phyloP scores from a whole-genome alignment of 2,797 vertebrate genomes.

The Danio albolineatus region DNA sequence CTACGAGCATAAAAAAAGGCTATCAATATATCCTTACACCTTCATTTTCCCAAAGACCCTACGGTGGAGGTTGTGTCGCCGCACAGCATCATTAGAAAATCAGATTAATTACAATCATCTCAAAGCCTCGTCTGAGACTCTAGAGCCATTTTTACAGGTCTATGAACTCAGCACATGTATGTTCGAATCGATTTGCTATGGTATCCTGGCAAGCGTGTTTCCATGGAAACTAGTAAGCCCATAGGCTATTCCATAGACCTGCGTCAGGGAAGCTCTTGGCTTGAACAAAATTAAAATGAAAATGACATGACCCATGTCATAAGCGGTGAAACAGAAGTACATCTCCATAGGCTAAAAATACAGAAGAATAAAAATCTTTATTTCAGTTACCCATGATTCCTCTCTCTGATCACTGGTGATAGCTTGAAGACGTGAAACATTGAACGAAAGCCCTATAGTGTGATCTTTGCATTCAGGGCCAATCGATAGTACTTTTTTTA shows the following conservation, averaged over 20 bases:
- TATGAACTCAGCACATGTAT: conserved; percentile 52
- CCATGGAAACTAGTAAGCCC: conserved; percentile 78
- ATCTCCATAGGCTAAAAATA: not conserved
- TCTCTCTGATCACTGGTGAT: not conserved
- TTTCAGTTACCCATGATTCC: conserved; percentile 2
- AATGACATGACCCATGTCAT: conserved; percentile 9
- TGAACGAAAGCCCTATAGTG: conserved; percentile 7
- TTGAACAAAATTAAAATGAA: conserved; percentile 23
- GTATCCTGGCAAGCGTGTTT: conserved; percentile 67
- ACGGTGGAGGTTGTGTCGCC: not conserved
- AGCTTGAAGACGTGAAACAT: not conserved
- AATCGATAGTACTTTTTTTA: conserved; percentile 31
- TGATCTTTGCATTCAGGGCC: conserved; percentile 8
- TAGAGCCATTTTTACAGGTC: conserved; percentile 40
- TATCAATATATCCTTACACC: not conserved
- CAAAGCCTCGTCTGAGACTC: not conserved
- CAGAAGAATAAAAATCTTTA: not conserved
- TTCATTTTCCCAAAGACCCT: not conserved
- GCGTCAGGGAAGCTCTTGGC: conserved; percentile 49
- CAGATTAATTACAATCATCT: not conserved
- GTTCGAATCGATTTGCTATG: conserved; percentile 65
- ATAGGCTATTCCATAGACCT: conserved; percentile 56
- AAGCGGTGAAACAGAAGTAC: not conserved
- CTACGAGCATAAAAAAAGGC: not conserved
- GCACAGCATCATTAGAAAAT: not conserved